Percentiles rank a stretch among this genome's conserved stretches.
phyloP scores from a whole-genome alignment of 2,797 vertebrate genomes.

The Accipiter superciliosus region DNA sequence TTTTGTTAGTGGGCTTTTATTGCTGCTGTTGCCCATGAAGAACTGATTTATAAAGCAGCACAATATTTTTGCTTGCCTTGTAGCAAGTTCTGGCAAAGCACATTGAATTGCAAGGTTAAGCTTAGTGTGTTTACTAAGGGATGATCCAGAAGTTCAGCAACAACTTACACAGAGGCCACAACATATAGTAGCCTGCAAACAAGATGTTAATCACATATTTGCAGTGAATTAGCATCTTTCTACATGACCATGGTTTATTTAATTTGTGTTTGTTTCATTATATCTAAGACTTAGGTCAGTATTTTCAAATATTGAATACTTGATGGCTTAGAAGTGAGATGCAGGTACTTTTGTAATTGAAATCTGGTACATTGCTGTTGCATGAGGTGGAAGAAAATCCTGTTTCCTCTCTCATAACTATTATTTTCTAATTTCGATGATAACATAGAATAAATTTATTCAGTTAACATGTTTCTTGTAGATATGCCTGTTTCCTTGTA shows the following conservation, averaged over 20 bases:
- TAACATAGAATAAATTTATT: neutral
- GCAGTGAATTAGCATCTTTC: neutral
- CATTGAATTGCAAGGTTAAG: neutral
- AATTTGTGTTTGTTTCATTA: neutral
- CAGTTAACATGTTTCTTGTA: neutral
- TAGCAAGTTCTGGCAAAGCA: too few species aligned
- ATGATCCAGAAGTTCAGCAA: neutral
- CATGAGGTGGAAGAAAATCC: neutral
- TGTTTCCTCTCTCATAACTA: neutral
- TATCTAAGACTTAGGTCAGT: neutral
- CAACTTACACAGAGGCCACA: neutral
- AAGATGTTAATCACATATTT: neutral
- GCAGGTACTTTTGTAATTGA: neutral
- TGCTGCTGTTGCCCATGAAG: neutral
- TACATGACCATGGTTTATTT: neutral
- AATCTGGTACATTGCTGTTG: neutral
- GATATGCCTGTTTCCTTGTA: neutral
- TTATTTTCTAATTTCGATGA: neutral
- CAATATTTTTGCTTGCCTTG: neutral
- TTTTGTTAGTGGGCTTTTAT: neutral
- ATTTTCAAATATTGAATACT: neutral
- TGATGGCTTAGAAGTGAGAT: neutral
- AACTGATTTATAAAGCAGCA: neutral
- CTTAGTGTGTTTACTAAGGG: neutral
- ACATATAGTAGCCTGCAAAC: neutral